Percentiles rank a stretch among this genome's conserved stretches.
Evolutionary conservation across 2,113 vertebrate species (phyloP).

Genomic region (Rhynchomys soricoides): DNA sequence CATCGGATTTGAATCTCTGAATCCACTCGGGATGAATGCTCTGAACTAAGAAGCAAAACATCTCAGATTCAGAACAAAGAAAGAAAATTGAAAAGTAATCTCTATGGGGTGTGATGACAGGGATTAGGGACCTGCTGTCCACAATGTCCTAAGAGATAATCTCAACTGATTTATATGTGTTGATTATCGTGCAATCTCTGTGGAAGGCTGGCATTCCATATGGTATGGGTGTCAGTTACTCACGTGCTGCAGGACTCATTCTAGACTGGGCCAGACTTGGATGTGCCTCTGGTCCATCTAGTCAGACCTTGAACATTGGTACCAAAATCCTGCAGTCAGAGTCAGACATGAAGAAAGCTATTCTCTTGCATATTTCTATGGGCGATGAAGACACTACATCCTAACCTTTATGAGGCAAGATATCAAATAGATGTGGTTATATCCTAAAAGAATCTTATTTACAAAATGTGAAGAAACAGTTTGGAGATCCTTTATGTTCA

Average conservation of each 20-base stretch:
- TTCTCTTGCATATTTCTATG: not conserved
- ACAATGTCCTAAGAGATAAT: not conserved
- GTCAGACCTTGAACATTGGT: not conserved
- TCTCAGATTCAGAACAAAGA: slow-evolving; percentile 54
- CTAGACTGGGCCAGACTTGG: no score
- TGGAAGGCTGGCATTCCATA: accelerated
- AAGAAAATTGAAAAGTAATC: slow-evolving; percentile 63
- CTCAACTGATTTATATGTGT: not conserved
- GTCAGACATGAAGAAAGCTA: not conserved
- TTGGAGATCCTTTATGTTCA: not conserved
- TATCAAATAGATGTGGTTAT: not conserved
- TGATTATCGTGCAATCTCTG: not conserved
- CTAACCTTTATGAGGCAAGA: slow-evolving; percentile 16
- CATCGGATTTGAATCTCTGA: slow-evolving; percentile 27
- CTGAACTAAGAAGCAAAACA: slow-evolving; percentile 67
- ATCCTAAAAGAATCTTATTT: not conserved
- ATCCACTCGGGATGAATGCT: slow-evolving; percentile 63
- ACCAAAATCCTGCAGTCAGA: not conserved
- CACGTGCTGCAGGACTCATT: not conserved
- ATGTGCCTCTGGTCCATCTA: not conserved
- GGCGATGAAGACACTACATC: not conserved
- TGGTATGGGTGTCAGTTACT: no score
- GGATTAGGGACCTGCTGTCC: not conserved
- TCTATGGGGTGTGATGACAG: not conserved
- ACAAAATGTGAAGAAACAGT: not conserved